Conservation (phyloP, 2,888 invertebrate genomes). For the Pocota personata region DNA sequence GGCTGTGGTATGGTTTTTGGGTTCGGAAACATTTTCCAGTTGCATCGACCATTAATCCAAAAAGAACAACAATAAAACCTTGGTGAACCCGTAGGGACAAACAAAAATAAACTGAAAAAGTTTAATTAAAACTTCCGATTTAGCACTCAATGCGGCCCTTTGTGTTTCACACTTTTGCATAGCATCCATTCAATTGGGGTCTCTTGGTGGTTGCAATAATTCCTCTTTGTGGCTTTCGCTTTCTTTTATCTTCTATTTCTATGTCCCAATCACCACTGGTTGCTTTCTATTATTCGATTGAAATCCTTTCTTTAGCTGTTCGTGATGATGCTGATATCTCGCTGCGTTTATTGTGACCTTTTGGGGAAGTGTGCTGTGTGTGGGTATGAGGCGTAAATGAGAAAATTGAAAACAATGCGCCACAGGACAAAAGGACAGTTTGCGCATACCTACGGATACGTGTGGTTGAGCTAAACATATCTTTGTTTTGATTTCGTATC, state of each 20-base stretch:
- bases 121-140: conserved; percentile 49
- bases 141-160: background rate
- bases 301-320: conserved; percentile 12
- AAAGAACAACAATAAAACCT: background rate
- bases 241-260: conserved; percentile 39
- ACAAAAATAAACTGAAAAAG: conserved; percentile 35
- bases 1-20: too few species aligned
- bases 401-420: conserved; percentile 62
- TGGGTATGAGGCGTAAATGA: conserved; percentile 23
- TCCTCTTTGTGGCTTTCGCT: conserved; percentile 42
- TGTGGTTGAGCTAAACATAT: conserved; percentile 26
- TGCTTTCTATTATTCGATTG: conserved; percentile 52
- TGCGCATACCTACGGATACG: conserved; percentile 24
- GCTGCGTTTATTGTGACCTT: background rate
- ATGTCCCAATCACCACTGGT: conserved; percentile 8
- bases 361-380: conserved; percentile 27
- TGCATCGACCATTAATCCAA: background rate
- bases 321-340: background rate
- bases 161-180: background rate
- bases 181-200: conserved; percentile 40
- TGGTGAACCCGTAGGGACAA: background rate
- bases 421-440: conserved; percentile 47
- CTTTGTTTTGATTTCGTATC: conserved; percentile 14
- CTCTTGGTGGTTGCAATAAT: conserved; percentile 53
- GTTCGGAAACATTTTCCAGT: background rate